phyloP scores from a whole-genome alignment of 1,140 invertebrate species.

The Ctenoplectra terminalis region DNA sequence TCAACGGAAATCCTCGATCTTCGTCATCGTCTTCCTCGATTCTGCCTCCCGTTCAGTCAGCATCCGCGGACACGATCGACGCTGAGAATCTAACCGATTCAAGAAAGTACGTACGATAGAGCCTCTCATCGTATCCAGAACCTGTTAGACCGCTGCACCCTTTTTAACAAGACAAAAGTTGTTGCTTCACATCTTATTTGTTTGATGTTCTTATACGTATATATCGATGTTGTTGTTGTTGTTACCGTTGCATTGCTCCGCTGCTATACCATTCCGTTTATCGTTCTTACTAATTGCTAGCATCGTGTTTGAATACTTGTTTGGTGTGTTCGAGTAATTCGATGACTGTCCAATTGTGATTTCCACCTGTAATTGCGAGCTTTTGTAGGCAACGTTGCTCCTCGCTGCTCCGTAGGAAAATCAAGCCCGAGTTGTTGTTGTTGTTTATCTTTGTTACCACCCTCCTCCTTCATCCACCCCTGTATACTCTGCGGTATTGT shows the following conservation, averaged over 20 bases:
- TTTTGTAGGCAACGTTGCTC: slow-evolving; percentile 37
- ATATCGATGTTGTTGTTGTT: neutral
- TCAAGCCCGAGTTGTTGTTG: slow-evolving; percentile 26
- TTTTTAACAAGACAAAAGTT: slow-evolving; percentile 42
- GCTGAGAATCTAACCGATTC: slow-evolving; percentile 64
- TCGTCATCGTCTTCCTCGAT: slow-evolving; percentile 66
- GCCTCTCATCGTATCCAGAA: slow-evolving; percentile 18
- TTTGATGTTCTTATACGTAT: neutral
- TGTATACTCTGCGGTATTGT: slow-evolving; percentile 13
- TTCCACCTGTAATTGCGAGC: slow-evolving; percentile 14
- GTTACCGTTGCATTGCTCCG: neutral
- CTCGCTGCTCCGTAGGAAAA: slow-evolving; percentile 43
- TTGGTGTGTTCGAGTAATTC: neutral
- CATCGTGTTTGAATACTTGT: neutral
- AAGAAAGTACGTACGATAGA: slow-evolving; percentile 76
- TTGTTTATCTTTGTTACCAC: slow-evolving; percentile 35
- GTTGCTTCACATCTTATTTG: slow-evolving; percentile 57
- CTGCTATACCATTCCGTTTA: neutral
- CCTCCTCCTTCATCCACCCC: neutral
- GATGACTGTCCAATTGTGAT: neutral
- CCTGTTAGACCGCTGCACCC: slow-evolving; percentile 25
- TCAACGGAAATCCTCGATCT: slow-evolving; percentile 78
- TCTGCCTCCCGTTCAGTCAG: slow-evolving; percentile 64
- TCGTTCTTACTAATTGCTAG: neutral
- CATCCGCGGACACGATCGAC: slow-evolving; percentile 65